These are phyloP conservation scores for Pyrgus malvae DNA, from an alignment of 2,888 invertebrate genomes.

Conservation along the genomic window DNA sequence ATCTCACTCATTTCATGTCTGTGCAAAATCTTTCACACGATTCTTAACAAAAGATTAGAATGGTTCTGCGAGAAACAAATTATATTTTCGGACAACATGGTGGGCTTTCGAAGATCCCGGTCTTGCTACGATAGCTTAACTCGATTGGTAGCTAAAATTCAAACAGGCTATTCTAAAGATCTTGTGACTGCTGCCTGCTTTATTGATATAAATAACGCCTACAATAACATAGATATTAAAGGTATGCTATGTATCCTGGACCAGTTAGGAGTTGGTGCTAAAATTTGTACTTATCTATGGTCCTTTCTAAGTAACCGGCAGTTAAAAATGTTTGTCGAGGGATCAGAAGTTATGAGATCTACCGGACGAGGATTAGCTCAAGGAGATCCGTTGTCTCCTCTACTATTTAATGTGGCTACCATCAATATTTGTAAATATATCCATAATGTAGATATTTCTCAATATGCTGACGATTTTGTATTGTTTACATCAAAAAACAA, in stretches of 20 bases:
- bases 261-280: slow-evolving; percentile 28
- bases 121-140: slow-evolving; percentile 29
- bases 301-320: slow-evolving; percentile 30
- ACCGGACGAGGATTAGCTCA: slow-evolving; percentile 38
- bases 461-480: no score
- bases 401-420: no score
- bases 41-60: slow-evolving; percentile 31
- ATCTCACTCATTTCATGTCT: slow-evolving; percentile 31
- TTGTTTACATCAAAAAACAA: no score
- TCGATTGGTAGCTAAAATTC: slow-evolving; percentile 20
- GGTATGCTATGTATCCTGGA: slow-evolving; percentile 32
- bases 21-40: slow-evolving; percentile 34
- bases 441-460: no score
- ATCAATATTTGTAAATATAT: no score
- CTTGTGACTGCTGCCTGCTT: slow-evolving; percentile 28
- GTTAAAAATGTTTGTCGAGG: slow-evolving; percentile 25
- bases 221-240: no score
- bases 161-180: slow-evolving; percentile 32
- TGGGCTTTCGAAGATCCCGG: slow-evolving; percentile 29
- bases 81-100: slow-evolving; percentile 12
- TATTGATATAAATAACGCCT: no score
- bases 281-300: slow-evolving; percentile 35
- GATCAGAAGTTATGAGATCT: slow-evolving; percentile 4
- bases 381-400: slow-evolving; percentile 41
- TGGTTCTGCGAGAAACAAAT: slow-evolving; percentile 30